These are phyloP conservation scores for Tetropium fuscum DNA, from an alignment of 2,888 invertebrate species.

Conservation along the genomic window DNA sequence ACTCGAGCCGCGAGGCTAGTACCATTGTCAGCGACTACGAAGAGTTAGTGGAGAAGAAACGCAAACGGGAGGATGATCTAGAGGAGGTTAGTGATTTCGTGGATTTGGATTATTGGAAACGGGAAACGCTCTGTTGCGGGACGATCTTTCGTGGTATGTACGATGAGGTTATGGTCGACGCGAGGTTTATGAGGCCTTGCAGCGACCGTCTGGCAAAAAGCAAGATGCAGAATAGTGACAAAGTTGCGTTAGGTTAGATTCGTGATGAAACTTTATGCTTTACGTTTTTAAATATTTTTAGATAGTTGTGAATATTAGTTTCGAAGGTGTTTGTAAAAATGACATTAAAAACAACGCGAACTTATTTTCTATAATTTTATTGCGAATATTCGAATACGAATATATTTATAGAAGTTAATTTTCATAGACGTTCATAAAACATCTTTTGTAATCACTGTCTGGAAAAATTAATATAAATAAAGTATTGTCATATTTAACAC, in stretches of 20 bases:
- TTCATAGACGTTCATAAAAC: too few species aligned
- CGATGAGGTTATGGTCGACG: slow-evolving; percentile 76
- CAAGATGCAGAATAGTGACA: slow-evolving; percentile 37
- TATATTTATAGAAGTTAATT: too few species aligned
- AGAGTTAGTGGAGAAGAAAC: slow-evolving; percentile 50
- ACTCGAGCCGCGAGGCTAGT: slow-evolving; percentile 66
- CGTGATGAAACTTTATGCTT: neutral
- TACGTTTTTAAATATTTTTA: too few species aligned
- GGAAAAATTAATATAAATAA: too few species aligned
- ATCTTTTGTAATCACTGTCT: too few species aligned
- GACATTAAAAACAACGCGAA: too few species aligned
- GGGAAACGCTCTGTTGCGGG: slow-evolving; percentile 78
- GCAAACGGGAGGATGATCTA: slow-evolving; percentile 57
- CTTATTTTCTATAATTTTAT: too few species aligned
- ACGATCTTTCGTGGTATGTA: slow-evolving; percentile 75
- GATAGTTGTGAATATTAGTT: too few species aligned
- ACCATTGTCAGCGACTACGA: slow-evolving; percentile 68
- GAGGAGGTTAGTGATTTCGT: slow-evolving; percentile 70
- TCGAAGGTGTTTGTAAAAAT: too few species aligned
- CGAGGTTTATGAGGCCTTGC: slow-evolving; percentile 72
- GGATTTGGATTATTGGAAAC: slow-evolving; percentile 76
- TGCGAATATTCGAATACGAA: too few species aligned
- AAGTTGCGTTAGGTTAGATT: neutral
- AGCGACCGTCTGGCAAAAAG: slow-evolving; percentile 62
- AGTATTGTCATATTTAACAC: too few species aligned